A percentile compares a stretch with the other conserved stretches of the same genome.
These are phyloP conservation scores for Julus scandinavius DNA, from an alignment of 2,888 invertebrate species.

Conservation along the genomic window DNA sequence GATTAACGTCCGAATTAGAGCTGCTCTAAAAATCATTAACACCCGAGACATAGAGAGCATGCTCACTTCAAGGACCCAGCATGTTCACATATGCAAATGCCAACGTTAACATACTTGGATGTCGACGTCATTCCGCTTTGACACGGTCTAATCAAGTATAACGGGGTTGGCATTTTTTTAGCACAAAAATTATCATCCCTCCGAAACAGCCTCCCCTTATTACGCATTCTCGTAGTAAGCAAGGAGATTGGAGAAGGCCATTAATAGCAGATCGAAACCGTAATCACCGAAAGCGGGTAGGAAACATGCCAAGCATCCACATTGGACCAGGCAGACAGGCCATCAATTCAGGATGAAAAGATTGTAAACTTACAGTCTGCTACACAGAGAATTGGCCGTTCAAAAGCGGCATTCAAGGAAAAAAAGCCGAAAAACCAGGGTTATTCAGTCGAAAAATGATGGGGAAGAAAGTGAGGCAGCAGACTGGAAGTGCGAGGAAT, in stretches of 20 bases:
- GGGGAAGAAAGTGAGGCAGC: conserved; percentile 8
- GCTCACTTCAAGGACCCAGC: not conserved
- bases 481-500: conserved; percentile 17
- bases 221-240: not conserved
- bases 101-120: not conserved
- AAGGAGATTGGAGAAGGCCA: conserved; percentile 39
- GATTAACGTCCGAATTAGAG: conserved; percentile 37
- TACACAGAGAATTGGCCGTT: not conserved
- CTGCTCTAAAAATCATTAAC: conserved; percentile 18
- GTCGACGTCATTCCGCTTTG: conserved; percentile 23
- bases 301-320: conserved; percentile 18
- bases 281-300: conserved; percentile 40
- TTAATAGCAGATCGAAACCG: conserved; percentile 45
- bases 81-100: conserved; percentile 43
- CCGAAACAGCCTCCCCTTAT: not conserved
- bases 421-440: conserved; percentile 38
- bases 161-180: not conserved
- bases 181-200: not conserved
- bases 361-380: conserved; percentile 44
- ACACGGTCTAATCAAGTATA: conserved; percentile 43
- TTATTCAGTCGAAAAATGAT: conserved; percentile 46
- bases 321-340: conserved; percentile 15
- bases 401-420: not conserved
- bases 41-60: not conserved
- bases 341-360: conserved; percentile 45